Conservation (phyloP, 2,797 vertebrate species). For the Myotis findleyi region DNA sequence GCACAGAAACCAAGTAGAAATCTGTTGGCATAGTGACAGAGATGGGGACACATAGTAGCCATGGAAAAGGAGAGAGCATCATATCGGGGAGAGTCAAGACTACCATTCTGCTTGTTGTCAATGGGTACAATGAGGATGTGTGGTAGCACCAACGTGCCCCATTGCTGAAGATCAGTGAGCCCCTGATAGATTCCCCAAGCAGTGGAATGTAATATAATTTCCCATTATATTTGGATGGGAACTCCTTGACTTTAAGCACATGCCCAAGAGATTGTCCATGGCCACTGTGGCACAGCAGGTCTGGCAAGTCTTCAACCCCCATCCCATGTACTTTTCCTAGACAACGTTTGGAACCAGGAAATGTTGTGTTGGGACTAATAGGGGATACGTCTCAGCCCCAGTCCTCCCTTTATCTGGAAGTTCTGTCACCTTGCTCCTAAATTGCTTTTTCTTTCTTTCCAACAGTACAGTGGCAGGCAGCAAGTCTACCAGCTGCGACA, state of each 20-base stretch:
- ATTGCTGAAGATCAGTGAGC: not conserved
- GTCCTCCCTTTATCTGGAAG: not conserved
- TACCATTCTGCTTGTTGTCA: not conserved
- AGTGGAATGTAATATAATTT: not conserved
- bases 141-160: not conserved
- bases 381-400: not conserved
- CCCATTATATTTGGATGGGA: not conserved
- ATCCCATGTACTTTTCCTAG: not conserved
- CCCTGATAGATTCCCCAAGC: not conserved
- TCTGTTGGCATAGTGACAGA: not conserved
- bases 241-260: not conserved
- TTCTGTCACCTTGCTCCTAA: not conserved
- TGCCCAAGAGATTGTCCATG: not conserved
- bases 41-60: not conserved
- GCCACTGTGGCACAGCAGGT: not conserved
- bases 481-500: not conserved
- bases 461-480: not conserved
- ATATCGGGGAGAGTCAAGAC: not conserved
- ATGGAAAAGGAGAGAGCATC: not conserved
- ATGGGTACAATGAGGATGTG: not conserved
- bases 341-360: slow-evolving; percentile 6
- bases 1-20: not conserved
- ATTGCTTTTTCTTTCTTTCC: slow-evolving; percentile 15
- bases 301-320: not conserved
- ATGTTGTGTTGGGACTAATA: not conserved